A percentile compares a stretch with the other conserved stretches of the same genome.
Conservation (phyloP, 2,113 vertebrate genomes). For the Gobius niger region DNA sequence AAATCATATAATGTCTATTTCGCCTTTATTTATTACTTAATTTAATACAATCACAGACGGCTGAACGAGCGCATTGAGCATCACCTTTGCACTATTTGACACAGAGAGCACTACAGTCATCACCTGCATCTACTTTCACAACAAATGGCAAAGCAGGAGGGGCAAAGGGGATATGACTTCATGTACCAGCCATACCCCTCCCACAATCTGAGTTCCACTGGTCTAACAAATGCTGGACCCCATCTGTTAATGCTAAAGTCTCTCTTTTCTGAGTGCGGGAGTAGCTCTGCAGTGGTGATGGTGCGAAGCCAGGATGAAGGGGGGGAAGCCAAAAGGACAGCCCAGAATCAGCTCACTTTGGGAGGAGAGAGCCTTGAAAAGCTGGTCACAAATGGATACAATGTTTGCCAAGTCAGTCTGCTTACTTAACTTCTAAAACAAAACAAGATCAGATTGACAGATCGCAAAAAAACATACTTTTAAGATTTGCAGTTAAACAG, state of each 20-base stretch:
- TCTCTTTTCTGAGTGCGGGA: conserved; percentile 54
- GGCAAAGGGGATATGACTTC: neutral
- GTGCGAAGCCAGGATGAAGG: conserved; percentile 65
- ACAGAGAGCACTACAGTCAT: conserved; percentile 24
- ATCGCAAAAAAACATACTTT: too few species aligned
- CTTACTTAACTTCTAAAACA: conserved; percentile 44
- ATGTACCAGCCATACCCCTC: neutral
- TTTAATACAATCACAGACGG: neutral
- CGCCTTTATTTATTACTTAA: neutral
- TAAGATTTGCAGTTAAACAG: too few species aligned
- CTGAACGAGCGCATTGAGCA: conserved; percentile 8
- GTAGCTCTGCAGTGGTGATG: conserved; percentile 61
- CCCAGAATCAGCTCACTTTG: conserved; percentile 38
- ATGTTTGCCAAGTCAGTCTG: conserved; percentile 56
- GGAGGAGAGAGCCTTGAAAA: conserved; percentile 49
- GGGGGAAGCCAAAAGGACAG: conserved; percentile 15
- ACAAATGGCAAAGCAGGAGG: conserved; percentile 15
- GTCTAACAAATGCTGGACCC: conserved; percentile 43
- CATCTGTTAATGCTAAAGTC: conserved; percentile 66
- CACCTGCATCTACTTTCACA: conserved; percentile 50
- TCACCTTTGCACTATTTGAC: conserved; percentile 4
- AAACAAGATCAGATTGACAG: neutral
- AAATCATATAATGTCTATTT: neutral
- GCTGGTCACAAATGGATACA: conserved; percentile 52
- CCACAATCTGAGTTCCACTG: conserved; percentile 5